Percentiles rank a stretch among this genome's conserved stretches.
These are phyloP conservation scores for Periophthalmus magnuspinnatus DNA, from an alignment of 2,797 vertebrate species.

Conservation along the genomic window DNA sequence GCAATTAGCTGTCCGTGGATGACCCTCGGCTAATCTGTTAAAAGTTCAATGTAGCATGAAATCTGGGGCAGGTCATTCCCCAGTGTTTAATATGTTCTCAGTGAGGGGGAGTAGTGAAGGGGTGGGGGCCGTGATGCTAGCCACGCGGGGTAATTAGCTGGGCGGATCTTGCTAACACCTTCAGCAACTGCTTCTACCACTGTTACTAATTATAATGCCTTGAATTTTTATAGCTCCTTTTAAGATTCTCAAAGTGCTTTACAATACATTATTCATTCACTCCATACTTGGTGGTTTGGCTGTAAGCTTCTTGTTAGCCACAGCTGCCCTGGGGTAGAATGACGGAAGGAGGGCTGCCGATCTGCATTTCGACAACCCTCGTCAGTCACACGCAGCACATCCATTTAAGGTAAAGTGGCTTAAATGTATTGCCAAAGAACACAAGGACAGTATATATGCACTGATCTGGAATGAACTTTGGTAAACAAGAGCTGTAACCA, in stretches of 20 bases:
- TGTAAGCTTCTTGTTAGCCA: background rate
- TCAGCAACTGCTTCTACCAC: constrained; percentile 35
- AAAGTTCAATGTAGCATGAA: constrained; percentile 80
- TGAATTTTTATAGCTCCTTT: background rate
- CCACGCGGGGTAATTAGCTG: constrained; percentile 67
- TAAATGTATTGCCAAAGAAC: too few relatives aligned
- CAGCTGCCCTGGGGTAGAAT: background rate
- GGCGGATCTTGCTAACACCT: constrained; percentile 66
- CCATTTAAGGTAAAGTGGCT: too few relatives aligned
- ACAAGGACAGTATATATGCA: too few relatives aligned
- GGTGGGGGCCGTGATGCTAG: constrained; percentile 20
- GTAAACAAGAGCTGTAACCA: too few relatives aligned
- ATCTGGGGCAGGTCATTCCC: constrained; percentile 80
- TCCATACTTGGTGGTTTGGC: background rate
- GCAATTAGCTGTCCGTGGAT: constrained; percentile 78
- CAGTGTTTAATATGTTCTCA: constrained; percentile 75
- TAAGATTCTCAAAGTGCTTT: background rate
- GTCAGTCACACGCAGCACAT: too few relatives aligned
- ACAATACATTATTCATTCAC: too few relatives aligned
- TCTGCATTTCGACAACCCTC: background rate
- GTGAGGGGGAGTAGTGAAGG: background rate
- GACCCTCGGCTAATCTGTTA: constrained; percentile 80
- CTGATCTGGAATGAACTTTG: too few relatives aligned
- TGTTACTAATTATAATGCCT: background rate
- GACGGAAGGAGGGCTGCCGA: background rate